phyloP scores from a whole-genome alignment of 2,888 invertebrate species.

The Bellardia bayeri region DNA sequence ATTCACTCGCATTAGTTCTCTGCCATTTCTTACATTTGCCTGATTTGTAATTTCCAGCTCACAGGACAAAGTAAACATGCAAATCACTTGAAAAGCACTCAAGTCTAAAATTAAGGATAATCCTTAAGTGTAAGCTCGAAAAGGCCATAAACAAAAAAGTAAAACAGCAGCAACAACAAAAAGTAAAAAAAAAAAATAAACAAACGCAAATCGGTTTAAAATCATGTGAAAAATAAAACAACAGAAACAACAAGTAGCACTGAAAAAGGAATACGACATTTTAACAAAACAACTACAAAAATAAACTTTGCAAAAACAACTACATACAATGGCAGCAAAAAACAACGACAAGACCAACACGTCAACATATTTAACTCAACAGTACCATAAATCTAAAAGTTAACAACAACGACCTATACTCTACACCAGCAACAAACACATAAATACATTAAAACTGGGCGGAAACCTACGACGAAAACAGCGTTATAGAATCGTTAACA shows the following conservation, averaged over 20 bases:
- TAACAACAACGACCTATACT: conserved; percentile 51
- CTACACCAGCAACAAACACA: neutral
- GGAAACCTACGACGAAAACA: conserved; percentile 4
- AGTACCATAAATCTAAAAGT: conserved; percentile 71
- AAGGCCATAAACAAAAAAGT: conserved; percentile 50
- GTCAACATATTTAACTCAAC: conserved; percentile 72
- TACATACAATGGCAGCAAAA: conserved; percentile 12
- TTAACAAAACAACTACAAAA: conserved; percentile 17
- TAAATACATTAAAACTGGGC: conserved; percentile 7
- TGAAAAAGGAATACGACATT: conserved; percentile 49
- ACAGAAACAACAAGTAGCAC: neutral
- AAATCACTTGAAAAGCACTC: conserved; percentile 75
- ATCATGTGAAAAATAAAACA: conserved; percentile 42
- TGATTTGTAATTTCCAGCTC: conserved; percentile 15
- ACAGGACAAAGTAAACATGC: conserved; percentile 58
- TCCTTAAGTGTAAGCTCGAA: conserved; percentile 72
- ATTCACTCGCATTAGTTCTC: neutral
- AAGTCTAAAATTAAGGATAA: conserved; percentile 75
- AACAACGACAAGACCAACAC: conserved; percentile 45
- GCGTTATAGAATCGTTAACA: conserved; percentile 44
- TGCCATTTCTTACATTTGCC: neutral
- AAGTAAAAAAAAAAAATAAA: conserved; percentile 20
- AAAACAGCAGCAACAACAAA: conserved; percentile 4
- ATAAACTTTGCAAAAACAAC: conserved; percentile 31
- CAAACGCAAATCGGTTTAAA: conserved; percentile 63